These are phyloP conservation scores for Heliconius eleuchia DNA, from an alignment of 1,140 invertebrate species.

Conservation along the genomic window DNA sequence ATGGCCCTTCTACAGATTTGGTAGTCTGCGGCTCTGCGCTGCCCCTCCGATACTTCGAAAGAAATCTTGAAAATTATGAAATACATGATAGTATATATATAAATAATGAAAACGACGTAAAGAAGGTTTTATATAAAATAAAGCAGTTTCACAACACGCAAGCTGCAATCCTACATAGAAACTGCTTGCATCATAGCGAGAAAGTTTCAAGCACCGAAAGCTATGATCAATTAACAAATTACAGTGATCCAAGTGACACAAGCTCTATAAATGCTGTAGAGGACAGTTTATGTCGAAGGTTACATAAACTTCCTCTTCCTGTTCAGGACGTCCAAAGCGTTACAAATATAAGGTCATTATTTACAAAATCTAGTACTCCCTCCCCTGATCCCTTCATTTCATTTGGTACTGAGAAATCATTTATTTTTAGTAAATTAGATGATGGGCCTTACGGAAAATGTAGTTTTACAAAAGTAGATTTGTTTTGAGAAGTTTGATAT, in stretches of 20 bases:
- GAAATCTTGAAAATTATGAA: constrained; percentile 51
- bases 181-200: not conserved
- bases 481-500: not conserved
- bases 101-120: constrained; percentile 49
- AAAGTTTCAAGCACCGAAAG: not conserved
- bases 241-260: not conserved
- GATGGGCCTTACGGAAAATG: constrained; percentile 44
- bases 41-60: constrained; percentile 62
- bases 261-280: constrained; percentile 25
- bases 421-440: constrained; percentile 54
- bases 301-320: constrained; percentile 16
- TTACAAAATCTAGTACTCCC: constrained; percentile 40
- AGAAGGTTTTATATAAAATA: constrained; percentile 50
- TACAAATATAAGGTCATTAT: constrained; percentile 42
- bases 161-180: constrained; percentile 40
- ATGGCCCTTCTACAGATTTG: constrained; percentile 51
- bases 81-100: constrained; percentile 48
- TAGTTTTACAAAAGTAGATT: constrained; percentile 32
- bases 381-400: constrained; percentile 13
- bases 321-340: constrained; percentile 41
- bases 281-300: constrained; percentile 19
- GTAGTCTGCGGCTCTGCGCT: constrained; percentile 53
- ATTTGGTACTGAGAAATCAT: constrained; percentile 30
- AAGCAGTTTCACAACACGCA: constrained; percentile 39
- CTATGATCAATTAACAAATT: not conserved